Base-by-base conservation (phyloP, 2,113 vertebrate genomes). In the Amphilophus citrinellus region DNA sequence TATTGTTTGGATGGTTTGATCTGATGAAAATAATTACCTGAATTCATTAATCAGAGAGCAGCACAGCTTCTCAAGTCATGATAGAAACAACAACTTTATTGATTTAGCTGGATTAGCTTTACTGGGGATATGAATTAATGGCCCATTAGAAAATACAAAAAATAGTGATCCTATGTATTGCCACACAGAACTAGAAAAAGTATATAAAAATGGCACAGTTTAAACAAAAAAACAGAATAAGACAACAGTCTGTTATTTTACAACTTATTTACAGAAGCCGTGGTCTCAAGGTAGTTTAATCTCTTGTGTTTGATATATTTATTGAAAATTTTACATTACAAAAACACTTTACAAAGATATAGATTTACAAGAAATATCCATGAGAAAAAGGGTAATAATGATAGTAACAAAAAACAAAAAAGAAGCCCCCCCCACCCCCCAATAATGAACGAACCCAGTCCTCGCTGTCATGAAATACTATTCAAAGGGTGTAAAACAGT, bases 231-330 rank as follows among this genome's bases (percentile, higher is more conserved):
- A 83, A 61, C 56, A 65, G 86, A 91, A 78, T 73, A 77, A 93
- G 63, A 89, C 77, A 89, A 60, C 63, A 37, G 79, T 86, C 83
- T 89, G 90, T 90, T 92, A 92, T 85, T 44, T 85, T 93, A 95
- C 92, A 94, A 58, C 18, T 17, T 93, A 94, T 95, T 84, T 93
- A 95, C 93, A 95, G 78, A 88, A 61, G 82, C 85, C 18, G 24
- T 65, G 53, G 76, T 89, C 73, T 80, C 44, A 44, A 75, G 61
- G 80, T 85, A 32, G 60, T 77, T 35, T 87, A 37, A 1, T 76
- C 71, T 78, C 62, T 24, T n/a, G n/a, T n/a, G n/a, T n/a, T n/a
- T n/a, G n/a, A n/a, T n/a, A n/a, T n/a, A n/a, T n/a, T n/a, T n/a
- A n/a, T n/a, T n/a, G n/a, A n/a, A n/a, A n/a, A n/a, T n/a, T n/a